Evolutionary conservation across 2,888 invertebrate species (phyloP).

Genomic region (Yponomeuta evonymella): DNA sequence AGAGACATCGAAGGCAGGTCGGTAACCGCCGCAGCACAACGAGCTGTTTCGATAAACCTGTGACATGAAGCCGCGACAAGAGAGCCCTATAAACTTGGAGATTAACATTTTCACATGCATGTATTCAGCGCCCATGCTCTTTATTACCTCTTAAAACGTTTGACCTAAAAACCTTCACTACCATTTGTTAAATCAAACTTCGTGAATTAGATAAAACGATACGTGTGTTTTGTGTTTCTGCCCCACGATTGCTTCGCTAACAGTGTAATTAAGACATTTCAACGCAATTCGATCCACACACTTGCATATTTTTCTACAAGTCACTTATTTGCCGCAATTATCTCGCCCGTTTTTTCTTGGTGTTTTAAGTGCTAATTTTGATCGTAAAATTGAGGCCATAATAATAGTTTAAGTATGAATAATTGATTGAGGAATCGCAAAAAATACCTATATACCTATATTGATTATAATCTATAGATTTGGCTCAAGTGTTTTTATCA

Average conservation of each 20-base stretch:
- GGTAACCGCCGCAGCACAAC: not conserved
- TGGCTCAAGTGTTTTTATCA: not conserved
- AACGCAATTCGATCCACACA: constrained; percentile 69
- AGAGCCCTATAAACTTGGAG: not conserved
- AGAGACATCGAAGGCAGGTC: not conserved
- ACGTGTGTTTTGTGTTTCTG: not conserved
- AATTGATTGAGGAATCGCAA: constrained; percentile 2
- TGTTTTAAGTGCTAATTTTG: constrained; percentile 45
- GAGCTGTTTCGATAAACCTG: constrained; percentile 1
- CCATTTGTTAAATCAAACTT: not conserved
- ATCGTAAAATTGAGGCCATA: constrained; percentile 49
- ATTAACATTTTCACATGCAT: not conserved
- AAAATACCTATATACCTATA: not conserved
- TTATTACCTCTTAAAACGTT: not conserved
- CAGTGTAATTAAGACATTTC: constrained; percentile 66
- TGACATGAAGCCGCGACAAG: constrained; percentile 1
- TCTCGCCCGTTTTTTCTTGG: constrained; percentile 37
- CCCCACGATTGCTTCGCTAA: not conserved
- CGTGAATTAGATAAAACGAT: not conserved
- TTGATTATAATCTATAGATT: not conserved
- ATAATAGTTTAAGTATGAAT: constrained; percentile 1
- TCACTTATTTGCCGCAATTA: constrained; percentile 67
- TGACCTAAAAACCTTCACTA: not conserved
- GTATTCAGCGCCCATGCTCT: not conserved
- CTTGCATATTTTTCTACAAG: constrained; percentile 66